Conservation (phyloP, 2,888 invertebrate genomes). For the Ischnura elegans region DNA sequence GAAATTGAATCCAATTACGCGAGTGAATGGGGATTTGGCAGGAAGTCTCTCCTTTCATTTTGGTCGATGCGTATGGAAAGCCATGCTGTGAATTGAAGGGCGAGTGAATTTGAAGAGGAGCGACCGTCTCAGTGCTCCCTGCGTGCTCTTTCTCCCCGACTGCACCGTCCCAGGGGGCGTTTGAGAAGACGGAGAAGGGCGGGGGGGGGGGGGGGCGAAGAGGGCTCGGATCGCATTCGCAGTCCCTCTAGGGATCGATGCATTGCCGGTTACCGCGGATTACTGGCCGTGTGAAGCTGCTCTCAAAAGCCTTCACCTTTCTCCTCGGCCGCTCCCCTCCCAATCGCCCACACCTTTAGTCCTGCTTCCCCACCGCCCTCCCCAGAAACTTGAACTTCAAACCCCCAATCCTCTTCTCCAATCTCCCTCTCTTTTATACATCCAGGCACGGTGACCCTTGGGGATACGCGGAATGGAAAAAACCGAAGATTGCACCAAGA, state of each 20-base stretch:
- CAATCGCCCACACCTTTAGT: not conserved
- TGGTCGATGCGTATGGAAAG: not conserved
- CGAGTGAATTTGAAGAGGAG: not conserved
- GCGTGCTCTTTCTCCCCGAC: not conserved
- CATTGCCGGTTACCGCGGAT: conserved; percentile 64
- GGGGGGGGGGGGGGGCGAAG: not conserved
- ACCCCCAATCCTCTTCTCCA: not conserved
- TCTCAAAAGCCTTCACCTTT: not conserved
- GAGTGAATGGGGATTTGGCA: not conserved
- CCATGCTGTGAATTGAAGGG: not conserved
- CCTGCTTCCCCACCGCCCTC: not conserved
- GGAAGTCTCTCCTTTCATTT: not conserved
- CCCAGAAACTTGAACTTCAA: too few species aligned
- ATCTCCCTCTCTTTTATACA: not conserved
- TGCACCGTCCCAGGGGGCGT: not conserved
- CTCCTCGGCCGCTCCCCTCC: not conserved
- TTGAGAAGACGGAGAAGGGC: not conserved
- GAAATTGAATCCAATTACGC: conserved; percentile 62
- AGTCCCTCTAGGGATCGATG: conserved; percentile 57
- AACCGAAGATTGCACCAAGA: conserved; percentile 57
- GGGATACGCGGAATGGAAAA: conserved; percentile 39
- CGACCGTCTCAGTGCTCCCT: not conserved
- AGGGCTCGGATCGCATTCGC: not conserved
- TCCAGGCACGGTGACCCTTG: conserved; percentile 35
- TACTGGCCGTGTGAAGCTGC: conserved; percentile 54